Conservation (phyloP, 1,140 invertebrate genomes). For the Halesus radiatus region DNA sequence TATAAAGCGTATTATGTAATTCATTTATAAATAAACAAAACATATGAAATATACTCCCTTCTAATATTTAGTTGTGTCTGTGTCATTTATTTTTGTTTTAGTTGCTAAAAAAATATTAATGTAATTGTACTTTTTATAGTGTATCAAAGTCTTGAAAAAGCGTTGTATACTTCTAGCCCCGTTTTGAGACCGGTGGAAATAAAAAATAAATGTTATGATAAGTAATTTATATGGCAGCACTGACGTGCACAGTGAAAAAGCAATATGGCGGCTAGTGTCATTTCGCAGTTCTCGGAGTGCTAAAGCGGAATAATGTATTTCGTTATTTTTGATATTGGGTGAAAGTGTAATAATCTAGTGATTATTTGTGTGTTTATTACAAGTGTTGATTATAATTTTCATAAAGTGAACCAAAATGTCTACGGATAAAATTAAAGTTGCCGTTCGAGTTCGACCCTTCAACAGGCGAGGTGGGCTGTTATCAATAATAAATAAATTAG, state of each 20-base stretch:
- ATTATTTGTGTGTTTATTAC: constrained; percentile 43
- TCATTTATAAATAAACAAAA: too few relatives aligned
- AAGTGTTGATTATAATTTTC: constrained; percentile 41
- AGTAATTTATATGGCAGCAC: constrained; percentile 12
- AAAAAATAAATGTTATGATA: background rate
- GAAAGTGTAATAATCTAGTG: constrained; percentile 66
- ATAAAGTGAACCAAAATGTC: constrained; percentile 71
- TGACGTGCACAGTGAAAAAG: constrained; percentile 58
- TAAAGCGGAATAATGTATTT: constrained; percentile 71
- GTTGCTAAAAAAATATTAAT: too few relatives aligned
- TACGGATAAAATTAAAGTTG: constrained; percentile 96
- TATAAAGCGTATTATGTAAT: background rate
- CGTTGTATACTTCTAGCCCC: background rate
- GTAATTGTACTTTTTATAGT: too few relatives aligned
- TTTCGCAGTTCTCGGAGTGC: constrained; percentile 66
- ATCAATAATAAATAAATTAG: constrained; percentile 45
- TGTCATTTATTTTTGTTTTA: too few relatives aligned
- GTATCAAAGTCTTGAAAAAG: background rate
- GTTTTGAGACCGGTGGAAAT: background rate
- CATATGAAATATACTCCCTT: too few relatives aligned
- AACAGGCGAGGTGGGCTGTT: constrained; percentile 90
- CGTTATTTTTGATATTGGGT: constrained; percentile 71
- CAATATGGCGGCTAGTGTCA: constrained; percentile 71
- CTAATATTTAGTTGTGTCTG: too few relatives aligned
- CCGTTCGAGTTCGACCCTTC: constrained; percentile 94